Base-by-base conservation (phyloP, 2,888 invertebrate species). In the Acanthosepion esculentum region DNA sequence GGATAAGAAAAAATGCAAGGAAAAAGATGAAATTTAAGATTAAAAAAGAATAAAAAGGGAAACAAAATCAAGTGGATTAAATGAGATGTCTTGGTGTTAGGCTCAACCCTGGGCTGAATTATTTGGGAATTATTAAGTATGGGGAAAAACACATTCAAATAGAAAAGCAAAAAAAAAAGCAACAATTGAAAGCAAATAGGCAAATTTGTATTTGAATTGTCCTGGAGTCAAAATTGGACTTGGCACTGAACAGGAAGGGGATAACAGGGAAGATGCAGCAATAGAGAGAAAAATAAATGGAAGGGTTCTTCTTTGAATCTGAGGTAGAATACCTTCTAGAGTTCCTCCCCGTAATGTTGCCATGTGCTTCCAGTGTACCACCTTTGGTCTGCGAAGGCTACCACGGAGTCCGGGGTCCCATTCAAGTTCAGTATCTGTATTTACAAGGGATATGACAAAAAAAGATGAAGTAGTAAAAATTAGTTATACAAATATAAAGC, bases 361-460 rank as follows among this genome's bases (percentile, higher is more conserved):
- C 48, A 94, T 53, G 48, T 91, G 94, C n/a, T 94, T 94, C 94
- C 94, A 94, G 64, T 94, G 95, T 91, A 95, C 95, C 94, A 96
- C 95, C 95, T 96, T 96, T 50, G 96, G 96, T 95, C 96, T 95
- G 59, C 96, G 95, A 78, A 96, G 95, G 95, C 96, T 96, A 91
- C 96, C 96, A 92, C 96, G 95, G 92, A 96, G 95, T 94, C 96
- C 96, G 2, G 96, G 96, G 94, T 96, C 96, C 96, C 96, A 96
- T 94, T 96, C 96, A 91, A 96, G 95, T 94, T 96, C 96, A 78
- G 96, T 96, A 59, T 96, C 96, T 96, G 95, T 41, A 20, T 91
- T n/a, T 41, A 59, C 33, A 26, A 78, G 55, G 78, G n/a, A n/a
- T n/a, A 78, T n/a, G n/a, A 78, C 78, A 78, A 18, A 53, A 33